Evolutionary conservation across 2,113 vertebrate genomes (phyloP).

Genomic region (Pseudolaguvia tuberculata): DNA sequence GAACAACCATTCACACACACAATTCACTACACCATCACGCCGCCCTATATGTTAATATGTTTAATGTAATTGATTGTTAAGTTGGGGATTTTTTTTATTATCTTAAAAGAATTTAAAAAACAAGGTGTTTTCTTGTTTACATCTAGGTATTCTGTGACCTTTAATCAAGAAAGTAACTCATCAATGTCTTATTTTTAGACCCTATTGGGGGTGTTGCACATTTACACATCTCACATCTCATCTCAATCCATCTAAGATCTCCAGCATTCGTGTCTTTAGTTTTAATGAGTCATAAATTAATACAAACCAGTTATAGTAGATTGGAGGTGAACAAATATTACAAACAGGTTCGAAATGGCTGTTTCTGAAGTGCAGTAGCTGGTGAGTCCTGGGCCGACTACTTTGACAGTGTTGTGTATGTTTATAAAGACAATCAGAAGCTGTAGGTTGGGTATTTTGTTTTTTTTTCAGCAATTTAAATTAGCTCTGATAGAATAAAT

Average conservation of each 20-base stretch:
- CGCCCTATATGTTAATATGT: background rate
- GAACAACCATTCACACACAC: no score
- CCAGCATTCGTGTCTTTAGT: background rate
- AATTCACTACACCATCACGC: no score
- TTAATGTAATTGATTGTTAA: background rate
- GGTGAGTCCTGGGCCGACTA: background rate
- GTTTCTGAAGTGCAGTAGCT: background rate
- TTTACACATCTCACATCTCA: no score
- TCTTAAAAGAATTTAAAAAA: background rate
- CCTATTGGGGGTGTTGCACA: background rate
- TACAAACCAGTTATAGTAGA: background rate
- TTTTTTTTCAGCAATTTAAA: constrained; percentile 33
- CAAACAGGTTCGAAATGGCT: background rate
- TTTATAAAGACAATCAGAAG: background rate
- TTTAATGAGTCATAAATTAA: background rate
- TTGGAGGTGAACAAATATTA: background rate
- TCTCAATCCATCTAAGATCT: background rate
- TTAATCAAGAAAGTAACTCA: constrained; percentile 21
- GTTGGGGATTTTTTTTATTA: background rate
- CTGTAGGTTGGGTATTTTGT: constrained; percentile 3
- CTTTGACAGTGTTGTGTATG: constrained; percentile 3
- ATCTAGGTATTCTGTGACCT: constrained; percentile 3
- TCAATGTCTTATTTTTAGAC: background rate
- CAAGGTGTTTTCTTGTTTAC: constrained; percentile 9
- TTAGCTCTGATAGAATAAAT: constrained; percentile 35